phyloP scores from a whole-genome alignment of 2,888 invertebrate species.

The Trachelus troglodyta region DNA sequence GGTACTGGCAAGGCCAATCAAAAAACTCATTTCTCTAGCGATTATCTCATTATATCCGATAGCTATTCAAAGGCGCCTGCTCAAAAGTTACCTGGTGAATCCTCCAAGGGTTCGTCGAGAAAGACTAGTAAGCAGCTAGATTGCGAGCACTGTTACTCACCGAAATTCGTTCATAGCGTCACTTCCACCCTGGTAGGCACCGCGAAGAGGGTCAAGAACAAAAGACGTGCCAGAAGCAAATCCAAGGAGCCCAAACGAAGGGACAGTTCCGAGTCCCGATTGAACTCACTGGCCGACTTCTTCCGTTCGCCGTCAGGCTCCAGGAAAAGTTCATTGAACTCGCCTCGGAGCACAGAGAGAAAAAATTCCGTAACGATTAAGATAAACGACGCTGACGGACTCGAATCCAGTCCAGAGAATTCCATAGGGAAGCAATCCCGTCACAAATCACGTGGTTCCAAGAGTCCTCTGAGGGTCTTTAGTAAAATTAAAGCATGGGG shows the following conservation, averaged over 20 bases:
- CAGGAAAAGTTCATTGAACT: constrained; percentile 57
- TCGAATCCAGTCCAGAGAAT: constrained; percentile 60
- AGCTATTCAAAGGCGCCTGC: constrained; percentile 30
- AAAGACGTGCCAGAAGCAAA: constrained; percentile 60
- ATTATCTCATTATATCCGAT: constrained; percentile 33
- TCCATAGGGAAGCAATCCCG: constrained; percentile 46
- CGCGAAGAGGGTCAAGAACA: constrained; percentile 55
- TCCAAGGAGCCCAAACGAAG: constrained; percentile 62
- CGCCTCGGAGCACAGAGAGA: constrained; percentile 48
- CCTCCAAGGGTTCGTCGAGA: constrained; percentile 29
- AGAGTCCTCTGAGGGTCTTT: constrained; percentile 60
- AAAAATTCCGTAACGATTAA: constrained; percentile 55
- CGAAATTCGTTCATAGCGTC: constrained; percentile 51
- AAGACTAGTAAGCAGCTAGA: constrained; percentile 26
- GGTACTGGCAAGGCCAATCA: background rate
- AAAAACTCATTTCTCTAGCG: constrained; percentile 36
- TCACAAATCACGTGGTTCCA: constrained; percentile 58
- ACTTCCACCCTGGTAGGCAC: constrained; percentile 57
- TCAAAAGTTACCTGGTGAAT: constrained; percentile 10
- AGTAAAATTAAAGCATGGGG: constrained; percentile 59
- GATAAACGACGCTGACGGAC: constrained; percentile 52
- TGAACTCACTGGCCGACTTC: constrained; percentile 58
- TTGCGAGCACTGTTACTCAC: constrained; percentile 25
- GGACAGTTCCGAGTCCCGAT: constrained; percentile 60
- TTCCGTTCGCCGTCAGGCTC: constrained; percentile 63